A percentile compares a stretch with the other conserved stretches of the same genome.
Evolutionary conservation across 1,140 invertebrate species (phyloP).

Genomic region (Drosophila bocqueti): DNA sequence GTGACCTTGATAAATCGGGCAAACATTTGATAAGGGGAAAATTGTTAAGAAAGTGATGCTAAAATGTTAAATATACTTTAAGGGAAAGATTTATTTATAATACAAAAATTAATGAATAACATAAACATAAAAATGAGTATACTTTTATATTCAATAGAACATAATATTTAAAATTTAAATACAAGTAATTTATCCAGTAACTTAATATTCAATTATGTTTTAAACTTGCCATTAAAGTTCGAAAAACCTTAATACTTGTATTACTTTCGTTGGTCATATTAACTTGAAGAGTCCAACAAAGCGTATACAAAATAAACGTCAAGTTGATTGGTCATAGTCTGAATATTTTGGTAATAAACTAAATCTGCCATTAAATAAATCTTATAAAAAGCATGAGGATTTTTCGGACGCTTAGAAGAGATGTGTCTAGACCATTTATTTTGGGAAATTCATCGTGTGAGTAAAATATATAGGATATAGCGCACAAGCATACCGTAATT

Average conservation of each 20-base stretch:
- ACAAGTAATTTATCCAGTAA: not conserved
- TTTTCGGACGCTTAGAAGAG: slow-evolving; percentile 18
- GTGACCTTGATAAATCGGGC: slow-evolving; percentile 19
- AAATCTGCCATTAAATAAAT: slow-evolving; percentile 44
- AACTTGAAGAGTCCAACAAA: not conserved
- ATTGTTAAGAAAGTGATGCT: not conserved
- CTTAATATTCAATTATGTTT: no score
- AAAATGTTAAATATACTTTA: not conserved
- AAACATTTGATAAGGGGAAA: slow-evolving; percentile 1
- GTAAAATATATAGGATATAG: slow-evolving; percentile 10
- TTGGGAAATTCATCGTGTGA: slow-evolving; percentile 28
- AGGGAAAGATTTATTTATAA: not conserved
- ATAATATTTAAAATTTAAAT: no score
- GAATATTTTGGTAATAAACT: slow-evolving; percentile 33
- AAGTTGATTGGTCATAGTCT: slow-evolving; percentile 18
- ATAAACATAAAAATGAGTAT: not conserved
- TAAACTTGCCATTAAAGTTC: no score
- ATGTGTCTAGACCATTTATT: slow-evolving; percentile 46
- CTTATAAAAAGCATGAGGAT: slow-evolving; percentile 22
- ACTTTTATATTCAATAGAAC: not conserved
- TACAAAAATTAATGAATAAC: not conserved
- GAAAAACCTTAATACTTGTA: not conserved
- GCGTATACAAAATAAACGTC: slow-evolving; percentile 13
- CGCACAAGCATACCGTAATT: slow-evolving; percentile 16
- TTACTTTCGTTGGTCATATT: not conserved